A percentile compares a stretch with the other conserved stretches of the same genome.
Conservation (phyloP, 2,888 invertebrate genomes). For the Iphiclides podalirius region DNA sequence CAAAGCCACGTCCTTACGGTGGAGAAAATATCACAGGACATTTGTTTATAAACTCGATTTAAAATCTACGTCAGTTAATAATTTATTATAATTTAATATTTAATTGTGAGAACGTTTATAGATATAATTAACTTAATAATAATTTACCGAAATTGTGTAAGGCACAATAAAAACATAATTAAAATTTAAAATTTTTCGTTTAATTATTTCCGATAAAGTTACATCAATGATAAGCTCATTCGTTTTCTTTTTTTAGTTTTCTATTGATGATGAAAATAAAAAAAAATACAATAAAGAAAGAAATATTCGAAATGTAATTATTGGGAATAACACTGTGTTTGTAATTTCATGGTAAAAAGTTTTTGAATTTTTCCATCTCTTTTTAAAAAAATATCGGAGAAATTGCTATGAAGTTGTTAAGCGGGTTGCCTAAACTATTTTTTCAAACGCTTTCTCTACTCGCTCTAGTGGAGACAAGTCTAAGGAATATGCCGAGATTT, state of each 20-base stretch:
- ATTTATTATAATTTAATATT: constrained; percentile 78
- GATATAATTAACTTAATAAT: constrained; percentile 64
- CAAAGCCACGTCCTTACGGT: constrained; percentile 64
- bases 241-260: too few relatives aligned
- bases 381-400: too few relatives aligned
- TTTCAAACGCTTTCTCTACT: constrained; percentile 63
- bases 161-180: constrained; percentile 54
- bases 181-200: too few relatives aligned
- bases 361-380: too few relatives aligned
- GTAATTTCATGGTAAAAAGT: too few relatives aligned
- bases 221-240: too few relatives aligned
- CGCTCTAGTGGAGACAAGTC: constrained; percentile 69
- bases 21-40: constrained; percentile 55
- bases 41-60: constrained; percentile 58
- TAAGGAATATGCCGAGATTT: constrained; percentile 72
- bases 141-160: constrained; percentile 68
- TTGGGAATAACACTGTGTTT: too few relatives aligned
- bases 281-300: too few relatives aligned
- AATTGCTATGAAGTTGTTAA: too few relatives aligned
- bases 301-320: too few relatives aligned
- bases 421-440: constrained; percentile 9
- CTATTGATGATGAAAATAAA: too few relatives aligned
- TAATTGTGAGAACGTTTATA: constrained; percentile 69
- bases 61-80: constrained; percentile 75
- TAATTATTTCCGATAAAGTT: too few relatives aligned